Evolutionary conservation across 2,113 vertebrate species (phyloP).

Genomic region (Mus spicilegus): DNA sequence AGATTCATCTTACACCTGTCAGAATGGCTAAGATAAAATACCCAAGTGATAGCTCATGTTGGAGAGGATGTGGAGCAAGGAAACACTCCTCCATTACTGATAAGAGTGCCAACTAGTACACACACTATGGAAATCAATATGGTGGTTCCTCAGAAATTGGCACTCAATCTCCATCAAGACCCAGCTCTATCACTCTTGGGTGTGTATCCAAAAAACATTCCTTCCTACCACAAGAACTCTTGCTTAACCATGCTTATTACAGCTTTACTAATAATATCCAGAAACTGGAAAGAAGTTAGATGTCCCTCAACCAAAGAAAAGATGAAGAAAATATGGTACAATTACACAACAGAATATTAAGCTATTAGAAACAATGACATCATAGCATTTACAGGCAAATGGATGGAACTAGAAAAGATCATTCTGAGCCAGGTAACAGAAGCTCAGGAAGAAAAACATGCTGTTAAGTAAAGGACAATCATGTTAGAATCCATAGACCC

Average conservation of each 20-base stretch:
- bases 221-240: not conserved
- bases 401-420: not conserved
- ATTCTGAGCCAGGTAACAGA: too few relatives aligned
- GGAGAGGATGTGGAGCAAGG: not conserved
- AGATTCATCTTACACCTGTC: too few relatives aligned
- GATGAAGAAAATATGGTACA: not conserved
- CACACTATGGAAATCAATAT: not conserved
- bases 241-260: too few relatives aligned
- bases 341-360: not conserved
- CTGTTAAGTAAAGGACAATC: not conserved
- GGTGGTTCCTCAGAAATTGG: too few relatives aligned
- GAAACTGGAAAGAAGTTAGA: too few relatives aligned
- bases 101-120: not conserved
- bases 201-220: not conserved
- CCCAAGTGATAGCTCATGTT: too few relatives aligned
- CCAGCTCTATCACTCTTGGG: not conserved
- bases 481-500: not conserved
- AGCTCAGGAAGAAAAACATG: not conserved
- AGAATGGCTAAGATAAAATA: too few relatives aligned
- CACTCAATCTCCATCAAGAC: too few relatives aligned
- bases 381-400: not conserved
- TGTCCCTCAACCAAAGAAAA: not conserved
- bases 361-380: not conserved
- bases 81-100: not conserved
- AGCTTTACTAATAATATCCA: too few relatives aligned